phyloP scores from a whole-genome alignment of 2,888 invertebrate species.

The Acanthoscelides obtectus region DNA sequence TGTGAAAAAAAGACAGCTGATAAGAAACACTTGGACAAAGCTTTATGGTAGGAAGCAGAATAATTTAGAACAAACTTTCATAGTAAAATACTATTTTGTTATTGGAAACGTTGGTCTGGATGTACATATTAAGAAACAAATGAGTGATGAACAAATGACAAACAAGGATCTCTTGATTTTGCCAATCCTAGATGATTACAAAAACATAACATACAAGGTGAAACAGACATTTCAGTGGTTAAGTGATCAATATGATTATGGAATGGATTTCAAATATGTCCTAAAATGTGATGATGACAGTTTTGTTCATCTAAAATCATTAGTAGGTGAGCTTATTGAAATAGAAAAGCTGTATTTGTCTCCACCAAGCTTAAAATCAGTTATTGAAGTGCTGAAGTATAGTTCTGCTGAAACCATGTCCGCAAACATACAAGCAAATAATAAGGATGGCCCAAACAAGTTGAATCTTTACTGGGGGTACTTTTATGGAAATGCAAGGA shows the following conservation, averaged over 20 bases:
- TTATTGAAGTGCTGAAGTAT: conserved; percentile 25
- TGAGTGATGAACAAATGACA: conserved; percentile 53
- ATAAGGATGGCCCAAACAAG: conserved; percentile 39
- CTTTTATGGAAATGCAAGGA: conserved; percentile 79
- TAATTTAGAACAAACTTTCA: conserved; percentile 30
- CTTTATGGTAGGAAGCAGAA: conserved; percentile 34
- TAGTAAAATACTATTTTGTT: conserved; percentile 63
- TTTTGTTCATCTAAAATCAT: conserved; percentile 73
- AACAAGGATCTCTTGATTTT: conserved; percentile 74
- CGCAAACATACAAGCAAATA: conserved; percentile 39
- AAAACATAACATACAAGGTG: conserved; percentile 74
- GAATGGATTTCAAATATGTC: conserved; percentile 64
- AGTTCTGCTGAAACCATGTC: conserved; percentile 35
- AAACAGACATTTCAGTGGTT: conserved; percentile 62
- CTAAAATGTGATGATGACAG: conserved; percentile 96
- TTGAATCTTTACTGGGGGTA: conserved; percentile 87
- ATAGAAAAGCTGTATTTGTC: conserved; percentile 39
- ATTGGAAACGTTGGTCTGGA: conserved; percentile 60
- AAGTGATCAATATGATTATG: conserved; percentile 48
- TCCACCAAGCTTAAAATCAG: conserved; percentile 25
- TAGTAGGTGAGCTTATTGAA: conserved; percentile 57
- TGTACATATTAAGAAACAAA: conserved; percentile 51
- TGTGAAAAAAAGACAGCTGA: conserved; percentile 61
- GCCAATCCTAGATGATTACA: conserved; percentile 72
- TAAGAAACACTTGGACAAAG: conserved; percentile 82